Conservation (phyloP, 2,888 invertebrate species). For the Cheilosia scutellata region DNA sequence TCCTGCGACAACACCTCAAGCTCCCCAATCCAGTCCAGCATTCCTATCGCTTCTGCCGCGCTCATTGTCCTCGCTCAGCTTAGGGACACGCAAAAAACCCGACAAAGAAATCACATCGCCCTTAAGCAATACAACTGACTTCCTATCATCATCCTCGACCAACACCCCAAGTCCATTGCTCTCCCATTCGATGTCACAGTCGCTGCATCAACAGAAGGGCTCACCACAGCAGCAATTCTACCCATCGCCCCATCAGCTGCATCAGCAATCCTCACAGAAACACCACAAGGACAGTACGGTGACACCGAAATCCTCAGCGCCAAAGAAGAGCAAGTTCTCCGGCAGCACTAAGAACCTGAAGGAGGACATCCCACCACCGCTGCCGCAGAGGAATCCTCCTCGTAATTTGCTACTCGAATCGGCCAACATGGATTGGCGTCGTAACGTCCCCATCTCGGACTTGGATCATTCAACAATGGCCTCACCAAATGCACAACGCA, state of each 20-base stretch:
- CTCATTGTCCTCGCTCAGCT: constrained; percentile 83
- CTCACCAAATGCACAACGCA: constrained; percentile 65
- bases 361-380: constrained; percentile 84
- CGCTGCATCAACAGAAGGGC: constrained; percentile 84
- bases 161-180: constrained; percentile 79
- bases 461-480: constrained; percentile 80
- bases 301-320: constrained; percentile 78
- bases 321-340: constrained; percentile 81
- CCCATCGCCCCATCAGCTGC: constrained; percentile 74
- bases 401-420: constrained; percentile 80
- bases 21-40: constrained; percentile 82
- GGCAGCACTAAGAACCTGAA: constrained; percentile 81
- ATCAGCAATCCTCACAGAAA: constrained; percentile 78
- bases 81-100: constrained; percentile 83
- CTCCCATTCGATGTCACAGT: constrained; percentile 79
- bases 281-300: constrained; percentile 78
- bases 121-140: constrained; percentile 81
- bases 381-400: constrained; percentile 85
- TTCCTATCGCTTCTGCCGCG: constrained; percentile 84
- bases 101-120: constrained; percentile 83
- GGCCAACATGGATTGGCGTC: constrained; percentile 76
- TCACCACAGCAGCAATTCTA: constrained; percentile 76
- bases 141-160: constrained; percentile 76
- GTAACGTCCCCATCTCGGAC: constrained; percentile 81
- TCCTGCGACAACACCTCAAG: constrained; percentile 80